phyloP scores from a whole-genome alignment of 2,888 invertebrate species.

The Nephrotoma flavescens region DNA sequence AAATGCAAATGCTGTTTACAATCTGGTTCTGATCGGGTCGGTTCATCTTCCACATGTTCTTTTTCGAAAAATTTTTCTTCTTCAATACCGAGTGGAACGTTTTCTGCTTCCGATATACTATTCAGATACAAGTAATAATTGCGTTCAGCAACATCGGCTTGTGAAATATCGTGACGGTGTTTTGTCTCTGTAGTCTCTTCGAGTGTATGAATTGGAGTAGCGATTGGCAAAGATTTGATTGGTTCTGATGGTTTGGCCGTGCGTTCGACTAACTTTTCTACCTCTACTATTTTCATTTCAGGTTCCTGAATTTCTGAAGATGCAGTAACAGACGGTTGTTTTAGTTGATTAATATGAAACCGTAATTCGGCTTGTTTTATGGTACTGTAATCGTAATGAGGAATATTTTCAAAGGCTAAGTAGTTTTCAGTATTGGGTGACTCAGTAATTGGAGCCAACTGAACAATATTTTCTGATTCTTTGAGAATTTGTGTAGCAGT shows the following conservation, averaged over 20 bases:
- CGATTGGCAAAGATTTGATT: background rate
- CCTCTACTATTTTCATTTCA: background rate
- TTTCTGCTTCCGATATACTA: background rate
- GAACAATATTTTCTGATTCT: background rate
- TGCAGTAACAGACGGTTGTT: background rate
- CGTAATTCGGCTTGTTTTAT: background rate
- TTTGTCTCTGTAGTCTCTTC: background rate
- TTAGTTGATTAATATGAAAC: background rate
- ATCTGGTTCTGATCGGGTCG: background rate
- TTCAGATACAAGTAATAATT: constrained; percentile 13
- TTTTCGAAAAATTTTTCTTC: background rate
- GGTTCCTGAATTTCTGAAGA: background rate
- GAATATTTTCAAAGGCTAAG: background rate
- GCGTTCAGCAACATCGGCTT: constrained; percentile 14
- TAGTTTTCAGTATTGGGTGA: background rate
- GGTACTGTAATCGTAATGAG: background rate
- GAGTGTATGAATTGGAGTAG: background rate
- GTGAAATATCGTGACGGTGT: background rate
- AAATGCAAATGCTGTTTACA: background rate
- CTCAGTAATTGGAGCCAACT: background rate
- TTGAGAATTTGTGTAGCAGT: background rate
- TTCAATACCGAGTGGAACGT: background rate
- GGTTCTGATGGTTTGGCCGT: background rate
- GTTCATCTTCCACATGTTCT: background rate
- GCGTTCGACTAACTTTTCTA: background rate